Base-by-base conservation (phyloP, 2,113 vertebrate species). In the Corythaeola cristata region DNA sequence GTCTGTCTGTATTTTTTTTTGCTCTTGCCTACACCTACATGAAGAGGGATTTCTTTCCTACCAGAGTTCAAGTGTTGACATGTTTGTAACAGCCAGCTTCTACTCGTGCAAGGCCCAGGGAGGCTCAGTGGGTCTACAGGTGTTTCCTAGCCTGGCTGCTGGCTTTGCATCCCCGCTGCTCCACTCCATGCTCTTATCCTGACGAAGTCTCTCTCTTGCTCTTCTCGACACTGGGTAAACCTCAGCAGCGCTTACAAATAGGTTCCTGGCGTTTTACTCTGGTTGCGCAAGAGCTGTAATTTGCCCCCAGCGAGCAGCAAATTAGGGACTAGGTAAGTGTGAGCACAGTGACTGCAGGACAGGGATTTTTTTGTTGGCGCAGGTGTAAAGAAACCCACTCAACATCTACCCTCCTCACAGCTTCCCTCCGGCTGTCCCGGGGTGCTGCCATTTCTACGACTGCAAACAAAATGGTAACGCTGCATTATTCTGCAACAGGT, bases 391-490 rank as follows among this genome's bases (percentile, higher is more conserved):
- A 72, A 39, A 26, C 12, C 14, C 2, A 2, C 24, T 37, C 6
- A 19, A 35, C n/a, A 60, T 19, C 27, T 14, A 4, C 53, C 37
- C 1, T 4, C 58, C 60, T 64, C 0, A 0, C 17, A 41, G 68
- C 73, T 75, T 77, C 76, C 73, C 44, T 27, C 37, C 50, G 45
- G 67, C 72, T 50, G n/a, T 8, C 45, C 55, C 35, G 17, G 0
- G 1, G 27, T 35, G 30, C 72, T 83, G 45, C 63, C 45, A 33
- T 41, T 73, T 64, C 62, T 67, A 39, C 3, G 8, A 16, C 75
- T 45, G 41, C 2, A 0, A 94, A 83, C 16, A 22, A 76, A 55
- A 59, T 2, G 9, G 49, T 56, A 67, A 63, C 2, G 2, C n/a
- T 30, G 44, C 35, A 27, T 33, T 81, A 35, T 49, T 39, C 55